These are phyloP conservation scores for Octopus bimaculoides DNA, from an alignment of 1,140 invertebrate genomes.

Conservation along the genomic window DNA sequence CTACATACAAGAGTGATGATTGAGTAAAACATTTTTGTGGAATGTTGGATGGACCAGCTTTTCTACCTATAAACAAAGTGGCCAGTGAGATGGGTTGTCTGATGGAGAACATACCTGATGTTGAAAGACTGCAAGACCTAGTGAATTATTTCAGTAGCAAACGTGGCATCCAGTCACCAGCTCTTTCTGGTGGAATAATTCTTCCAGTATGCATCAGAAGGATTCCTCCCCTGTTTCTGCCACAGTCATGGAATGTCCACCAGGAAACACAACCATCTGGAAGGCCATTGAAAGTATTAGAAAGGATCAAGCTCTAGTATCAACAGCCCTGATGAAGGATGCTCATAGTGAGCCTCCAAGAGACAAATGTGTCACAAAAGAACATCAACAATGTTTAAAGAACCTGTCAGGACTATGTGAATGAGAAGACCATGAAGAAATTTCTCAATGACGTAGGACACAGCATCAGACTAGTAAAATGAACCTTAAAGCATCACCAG, in stretches of 20 bases:
- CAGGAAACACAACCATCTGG: slow-evolving; percentile 17
- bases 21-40: slow-evolving; percentile 25
- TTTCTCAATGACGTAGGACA: slow-evolving; percentile 4
- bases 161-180: not conserved
- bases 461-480: no score
- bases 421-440: slow-evolving; percentile 10
- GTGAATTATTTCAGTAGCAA: slow-evolving; percentile 23
- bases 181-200: slow-evolving; percentile 4
- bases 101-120: slow-evolving; percentile 12
- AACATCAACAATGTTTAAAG: slow-evolving; percentile 12
- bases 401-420: slow-evolving; percentile 13
- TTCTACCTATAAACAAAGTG: slow-evolving; percentile 22
- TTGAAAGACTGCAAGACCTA: slow-evolving; percentile 2
- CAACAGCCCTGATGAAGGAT: slow-evolving; percentile 13
- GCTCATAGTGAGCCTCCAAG: slow-evolving; percentile 1
- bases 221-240: slow-evolving; percentile 14
- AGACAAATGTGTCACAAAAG: not conserved
- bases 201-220: slow-evolving; percentile 4
- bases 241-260: slow-evolving; percentile 18
- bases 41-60: slow-evolving; percentile 28
- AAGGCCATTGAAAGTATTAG: slow-evolving; percentile 5
- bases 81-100: slow-evolving; percentile 15
- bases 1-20: slow-evolving; percentile 18
- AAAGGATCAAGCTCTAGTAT: slow-evolving; percentile 16
- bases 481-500: no score